Base-by-base conservation (phyloP, 2,113 vertebrate genomes). In the Benitochromis conjunctus region DNA sequence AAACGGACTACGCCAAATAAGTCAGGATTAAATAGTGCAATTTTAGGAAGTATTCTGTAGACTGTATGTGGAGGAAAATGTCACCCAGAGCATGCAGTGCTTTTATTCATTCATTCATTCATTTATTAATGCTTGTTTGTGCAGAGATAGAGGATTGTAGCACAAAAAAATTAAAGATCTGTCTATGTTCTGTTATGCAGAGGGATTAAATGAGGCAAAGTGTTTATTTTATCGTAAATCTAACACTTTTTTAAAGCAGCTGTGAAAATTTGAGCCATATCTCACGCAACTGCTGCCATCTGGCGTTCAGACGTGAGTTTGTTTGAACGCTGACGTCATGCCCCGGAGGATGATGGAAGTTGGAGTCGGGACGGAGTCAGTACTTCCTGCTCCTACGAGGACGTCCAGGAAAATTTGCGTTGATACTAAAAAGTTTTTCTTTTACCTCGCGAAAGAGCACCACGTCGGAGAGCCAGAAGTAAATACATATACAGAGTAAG, bases 361-460 rank as follows among this genome's bases (percentile, higher is more conserved):
- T 90, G 92, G 1, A 93, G 94, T 95, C 57, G 5, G 24, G 24
- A 80, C 10, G n/a, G 74, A 84, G 82, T 81, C 43, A 48, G 16
- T 12, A 94, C 93, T 95, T 95, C 95, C 94, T 94, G 92, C 82
- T 94, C 88, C 57, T 38, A 69, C 19, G 12, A 92, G 46, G 62
- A 77, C 81, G 54, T 84, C 21, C 18, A 13, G 34, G 82, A 46
- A 87, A 26, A 66, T 56, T 89, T 54, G 4, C 9, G 38, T 26
- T 86, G 18, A 46, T 34, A 46, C 26, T 57, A 85, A 57, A 89
- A 92, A 86, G 88, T 90, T 82, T 84, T 86, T 7, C 90, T 90
- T 79, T 86, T 3, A 5, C 10, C 29, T 51, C 38, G 5, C 46
- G 26, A 46, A 62, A 85, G 11, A 2, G 12, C 19, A 9, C 21